phyloP scores from a whole-genome alignment of 2,888 invertebrate species.

The Tryphoninae sp. region DNA sequence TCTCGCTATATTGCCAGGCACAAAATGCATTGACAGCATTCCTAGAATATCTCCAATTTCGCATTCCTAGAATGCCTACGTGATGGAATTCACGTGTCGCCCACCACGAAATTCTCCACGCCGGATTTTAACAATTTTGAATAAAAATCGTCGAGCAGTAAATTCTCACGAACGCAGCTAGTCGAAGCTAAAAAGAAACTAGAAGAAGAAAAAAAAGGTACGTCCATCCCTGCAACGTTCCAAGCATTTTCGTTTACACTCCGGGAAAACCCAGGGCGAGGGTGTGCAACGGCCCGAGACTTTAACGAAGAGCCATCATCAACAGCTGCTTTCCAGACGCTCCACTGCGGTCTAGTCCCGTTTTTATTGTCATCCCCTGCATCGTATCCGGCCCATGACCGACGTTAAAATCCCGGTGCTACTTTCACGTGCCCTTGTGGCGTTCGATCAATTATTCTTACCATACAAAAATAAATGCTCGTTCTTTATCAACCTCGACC shows the following conservation, averaged over 20 bases:
- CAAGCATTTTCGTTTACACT: conserved; percentile 46
- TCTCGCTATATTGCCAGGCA: neutral
- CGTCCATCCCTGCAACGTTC: conserved; percentile 4
- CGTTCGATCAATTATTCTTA: conserved; percentile 1
- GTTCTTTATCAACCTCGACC: neutral
- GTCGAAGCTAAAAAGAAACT: neutral
- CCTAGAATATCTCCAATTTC: too few species aligned
- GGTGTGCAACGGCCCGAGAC: conserved; percentile 20
- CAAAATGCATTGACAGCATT: neutral
- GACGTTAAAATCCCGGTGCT: neutral
- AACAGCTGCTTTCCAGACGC: conserved; percentile 65
- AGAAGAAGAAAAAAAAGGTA: neutral
- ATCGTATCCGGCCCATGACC: conserved; percentile 32
- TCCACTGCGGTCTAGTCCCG: conserved; percentile 1
- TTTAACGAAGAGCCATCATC: conserved; percentile 33
- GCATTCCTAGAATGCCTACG: neutral
- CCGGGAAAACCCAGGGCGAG: conserved; percentile 7
- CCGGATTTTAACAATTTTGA: neutral
- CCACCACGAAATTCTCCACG: neutral
- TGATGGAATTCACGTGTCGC: too few species aligned
- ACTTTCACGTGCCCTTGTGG: neutral
- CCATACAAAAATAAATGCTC: too few species aligned
- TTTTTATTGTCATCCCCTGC: conserved; percentile 47
- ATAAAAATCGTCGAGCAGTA: neutral
- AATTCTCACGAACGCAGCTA: conserved; percentile 6